Base-by-base conservation (phyloP, 2,797 vertebrate genomes). In the Pseudochromis fuscus region DNA sequence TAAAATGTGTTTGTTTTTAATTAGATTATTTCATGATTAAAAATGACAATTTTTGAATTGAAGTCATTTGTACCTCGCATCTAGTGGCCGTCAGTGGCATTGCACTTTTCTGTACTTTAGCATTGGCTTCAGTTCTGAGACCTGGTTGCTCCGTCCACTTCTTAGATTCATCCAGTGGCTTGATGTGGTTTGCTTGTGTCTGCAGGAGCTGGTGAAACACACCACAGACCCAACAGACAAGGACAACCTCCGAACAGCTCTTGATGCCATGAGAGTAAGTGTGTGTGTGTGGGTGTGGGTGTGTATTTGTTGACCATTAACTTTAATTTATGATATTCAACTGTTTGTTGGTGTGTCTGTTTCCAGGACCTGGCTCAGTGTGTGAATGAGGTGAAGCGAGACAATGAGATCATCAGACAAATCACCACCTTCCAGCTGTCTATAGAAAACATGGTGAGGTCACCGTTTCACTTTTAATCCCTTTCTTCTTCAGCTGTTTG, bases 341-440 rank as follows among this genome's bases (percentile, higher is more conserved):
- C 24, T 19, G 18, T 16, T 23, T 67, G 23, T 61, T 4, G 51
- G 27, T 63, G 15, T 70, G 6, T 68, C 46, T 67, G 35, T 68
- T 57, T 58, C 18, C 77, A 97, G 96, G 97, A 98, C 87, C 83
- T 98, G 89, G 97, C 96, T 0, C 96, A 98, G 84, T 95, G 94
- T 59, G 95, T 98, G 44, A 98, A 98, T 1, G 97, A 98, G 81
- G 96, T 98, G 74, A 98, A 98, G 84, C 91, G 96, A 35, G 97
- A 98, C 90, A 97, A 97, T 4, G 97, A 98, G 89, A 96, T 96
- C 31, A 90, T 98, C 81, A 89, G 90, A 77, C 96, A 97, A 89
- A 96, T 98, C 86, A 98, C 95, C n/a, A 92, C 92, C 21, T 96
- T 98, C 86, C 97, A 98, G 91, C 77, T 97, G 53, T 96, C 95